Evolutionary conservation across 2,113 vertebrate species (phyloP), one percentile per base, ranked within the genome.

Genomic region (Platysternon megacephalum): DNA sequence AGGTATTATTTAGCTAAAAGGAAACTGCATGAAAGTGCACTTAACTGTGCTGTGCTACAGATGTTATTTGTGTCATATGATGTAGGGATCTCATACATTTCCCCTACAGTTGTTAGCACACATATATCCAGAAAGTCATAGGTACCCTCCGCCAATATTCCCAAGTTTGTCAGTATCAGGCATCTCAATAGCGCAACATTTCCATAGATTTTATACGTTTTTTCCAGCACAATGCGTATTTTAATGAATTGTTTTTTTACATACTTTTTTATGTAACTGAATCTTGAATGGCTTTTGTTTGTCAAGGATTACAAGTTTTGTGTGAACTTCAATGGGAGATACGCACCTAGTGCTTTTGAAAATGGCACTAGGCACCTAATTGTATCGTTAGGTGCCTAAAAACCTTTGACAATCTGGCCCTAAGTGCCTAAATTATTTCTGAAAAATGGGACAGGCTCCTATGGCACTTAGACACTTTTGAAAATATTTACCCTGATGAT

Each of bases 81-180:
- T 6, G 4, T 11, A 1, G 2, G 16, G 1, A 0, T 11, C 39
- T 3, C n/a, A 29, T 53, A 91, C n/a, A 72, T 39, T 68, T 72
- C 35, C 42, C 35, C 48, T 85, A 28, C 46, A 48, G 6, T 3
- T 51, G 29, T 26, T 32, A 79, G 6, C 1, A 10, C 44, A 58
- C 32, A 28, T 11, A 2, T 28, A 28, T 49, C n/a, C 44, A 85
- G 56, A 85, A 91, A 32, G 1, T 44, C 61, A 58, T 4, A 81
- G n/a, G 5, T 10, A 17, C 12, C 28, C 55, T 72, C 19, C 17
- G 2, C 39, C 7, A 17, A 3, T 14, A 6, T 81, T 49, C 65
- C 39, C 32, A 74, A 8, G 11, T 1, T 74, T 56, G 26, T 56
- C 53, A 46, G 42, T 5, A 79, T 0, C 0, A 24, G 16, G 8